Conservation (phyloP, 2,888 invertebrate genomes). For the Dasypogon diadema region DNA sequence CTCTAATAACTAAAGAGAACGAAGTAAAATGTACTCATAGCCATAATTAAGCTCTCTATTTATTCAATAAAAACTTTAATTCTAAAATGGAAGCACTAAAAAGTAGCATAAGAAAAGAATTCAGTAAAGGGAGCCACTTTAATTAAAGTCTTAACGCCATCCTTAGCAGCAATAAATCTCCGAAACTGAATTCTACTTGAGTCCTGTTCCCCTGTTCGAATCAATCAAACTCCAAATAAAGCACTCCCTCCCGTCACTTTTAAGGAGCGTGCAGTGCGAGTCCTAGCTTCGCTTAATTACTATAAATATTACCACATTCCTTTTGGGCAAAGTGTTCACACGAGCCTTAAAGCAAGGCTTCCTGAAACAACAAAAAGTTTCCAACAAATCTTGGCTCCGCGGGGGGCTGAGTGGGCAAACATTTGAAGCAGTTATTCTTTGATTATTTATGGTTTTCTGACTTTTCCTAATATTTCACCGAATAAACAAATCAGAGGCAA, state of each 20-base stretch:
- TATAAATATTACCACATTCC: slow-evolving; percentile 25
- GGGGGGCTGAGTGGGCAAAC: not conserved
- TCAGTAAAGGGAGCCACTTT: no score
- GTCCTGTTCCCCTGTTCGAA: not conserved
- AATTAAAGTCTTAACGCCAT: no score
- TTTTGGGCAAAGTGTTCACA: slow-evolving; percentile 8
- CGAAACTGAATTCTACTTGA: no score
- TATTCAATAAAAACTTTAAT: no score
- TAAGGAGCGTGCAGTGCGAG: slow-evolving; percentile 21
- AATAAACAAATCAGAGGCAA: slow-evolving; percentile 46
- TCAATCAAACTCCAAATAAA: not conserved
- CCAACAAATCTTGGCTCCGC: not conserved
- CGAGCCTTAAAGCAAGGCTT: not conserved
- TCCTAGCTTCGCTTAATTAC: slow-evolving; percentile 17
- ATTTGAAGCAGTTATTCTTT: slow-evolving; percentile 21
- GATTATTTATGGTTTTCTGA: slow-evolving; percentile 49
- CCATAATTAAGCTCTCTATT: no score
- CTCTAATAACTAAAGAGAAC: no score
- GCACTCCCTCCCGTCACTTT: not conserved
- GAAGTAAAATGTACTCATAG: no score
- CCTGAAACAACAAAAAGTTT: slow-evolving; percentile 1
- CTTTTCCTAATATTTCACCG: slow-evolving; percentile 44
- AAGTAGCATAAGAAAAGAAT: no score
- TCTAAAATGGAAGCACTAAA: no score
- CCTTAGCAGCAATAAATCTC: no score